phyloP scores from a whole-genome alignment of 1,140 invertebrate species.

The Bombus impatiens region DNA sequence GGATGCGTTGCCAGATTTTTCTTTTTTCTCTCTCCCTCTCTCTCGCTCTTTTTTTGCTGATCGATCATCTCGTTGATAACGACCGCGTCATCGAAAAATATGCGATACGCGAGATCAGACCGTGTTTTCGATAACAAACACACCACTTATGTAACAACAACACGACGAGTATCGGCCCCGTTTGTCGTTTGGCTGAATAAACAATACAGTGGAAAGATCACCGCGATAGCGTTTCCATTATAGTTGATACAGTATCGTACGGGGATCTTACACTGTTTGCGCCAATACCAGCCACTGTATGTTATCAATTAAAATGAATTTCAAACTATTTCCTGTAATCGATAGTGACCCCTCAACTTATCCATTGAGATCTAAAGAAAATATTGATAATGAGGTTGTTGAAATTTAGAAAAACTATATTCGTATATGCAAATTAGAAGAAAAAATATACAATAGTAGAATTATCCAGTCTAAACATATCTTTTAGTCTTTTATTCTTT shows the following conservation, averaged over 20 bases:
- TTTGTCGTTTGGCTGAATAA: slow-evolving; percentile 13
- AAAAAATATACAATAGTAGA: too few relatives aligned
- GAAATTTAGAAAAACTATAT: background rate
- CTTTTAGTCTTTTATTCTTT: too few relatives aligned
- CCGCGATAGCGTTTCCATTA: background rate
- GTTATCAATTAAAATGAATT: background rate
- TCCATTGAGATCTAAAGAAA: background rate
- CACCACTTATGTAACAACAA: slow-evolving; percentile 7
- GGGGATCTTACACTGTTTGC: background rate
- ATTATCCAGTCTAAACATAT: too few relatives aligned
- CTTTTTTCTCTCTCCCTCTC: background rate
- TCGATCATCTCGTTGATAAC: background rate
- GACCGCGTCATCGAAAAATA: background rate
- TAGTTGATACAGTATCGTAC: background rate
- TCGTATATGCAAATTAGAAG: background rate
- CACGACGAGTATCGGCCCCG: background rate
- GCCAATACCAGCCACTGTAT: background rate
- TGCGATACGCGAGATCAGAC: background rate
- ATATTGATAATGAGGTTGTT: background rate
- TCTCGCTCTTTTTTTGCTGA: background rate
- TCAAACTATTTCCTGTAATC: background rate
- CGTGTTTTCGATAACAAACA: slow-evolving; percentile 13
- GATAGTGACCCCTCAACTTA: background rate
- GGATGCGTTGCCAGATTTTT: background rate
- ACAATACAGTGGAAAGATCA: slow-evolving; percentile 10